Evolutionary conservation across 2,113 vertebrate species (phyloP).

Genomic region (Enhydra lutris): DNA sequence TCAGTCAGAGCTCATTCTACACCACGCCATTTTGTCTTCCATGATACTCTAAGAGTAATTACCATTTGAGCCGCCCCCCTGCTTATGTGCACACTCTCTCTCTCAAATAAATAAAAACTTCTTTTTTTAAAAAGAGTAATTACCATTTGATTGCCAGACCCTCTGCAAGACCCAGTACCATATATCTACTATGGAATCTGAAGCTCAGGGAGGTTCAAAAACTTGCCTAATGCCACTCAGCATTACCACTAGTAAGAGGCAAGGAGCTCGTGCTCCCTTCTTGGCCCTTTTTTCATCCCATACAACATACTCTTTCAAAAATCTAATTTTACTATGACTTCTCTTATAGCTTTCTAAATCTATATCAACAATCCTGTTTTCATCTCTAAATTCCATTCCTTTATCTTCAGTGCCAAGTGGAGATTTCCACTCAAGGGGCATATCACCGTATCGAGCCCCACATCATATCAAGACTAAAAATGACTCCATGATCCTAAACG

Average conservation of each 20-base stretch:
- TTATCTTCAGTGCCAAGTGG: background rate
- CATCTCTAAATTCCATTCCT: background rate
- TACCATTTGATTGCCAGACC: background rate
- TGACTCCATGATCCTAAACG: background rate
- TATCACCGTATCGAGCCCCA: background rate
- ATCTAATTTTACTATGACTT: background rate
- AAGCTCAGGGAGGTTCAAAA: background rate
- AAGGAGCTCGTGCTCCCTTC: background rate
- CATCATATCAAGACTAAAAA: background rate
- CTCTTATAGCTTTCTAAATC: constrained; percentile 13
- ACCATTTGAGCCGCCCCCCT: background rate
- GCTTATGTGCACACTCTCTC: background rate
- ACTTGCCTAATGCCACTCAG: background rate
- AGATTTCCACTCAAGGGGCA: background rate
- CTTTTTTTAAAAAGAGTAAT: background rate
- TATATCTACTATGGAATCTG: background rate
- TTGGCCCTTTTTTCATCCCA: background rate
- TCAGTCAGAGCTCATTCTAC: background rate
- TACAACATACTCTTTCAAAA: background rate
- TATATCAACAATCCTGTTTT: background rate
- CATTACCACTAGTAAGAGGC: background rate
- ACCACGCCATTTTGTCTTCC: background rate
- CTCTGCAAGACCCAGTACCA: background rate
- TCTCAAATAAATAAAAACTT: too few species aligned
- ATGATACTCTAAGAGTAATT: background rate